Evolutionary conservation across 53 echinoderm and acorn worm genomes (phyloP).

Genomic region (Crossaster papposus): DNA sequence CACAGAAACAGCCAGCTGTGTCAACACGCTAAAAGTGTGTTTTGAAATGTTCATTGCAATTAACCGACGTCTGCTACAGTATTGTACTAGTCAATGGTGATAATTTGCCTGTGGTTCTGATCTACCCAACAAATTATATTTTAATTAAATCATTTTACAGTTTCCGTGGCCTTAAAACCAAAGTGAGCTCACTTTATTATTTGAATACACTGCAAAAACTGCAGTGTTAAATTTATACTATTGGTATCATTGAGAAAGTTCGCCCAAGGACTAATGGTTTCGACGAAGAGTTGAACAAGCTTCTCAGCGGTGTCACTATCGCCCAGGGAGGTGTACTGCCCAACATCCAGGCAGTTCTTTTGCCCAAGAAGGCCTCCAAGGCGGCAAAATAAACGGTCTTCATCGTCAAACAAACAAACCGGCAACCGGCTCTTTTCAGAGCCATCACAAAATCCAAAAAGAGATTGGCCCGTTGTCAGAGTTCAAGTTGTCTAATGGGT

Average conservation of each 20-base stretch:
- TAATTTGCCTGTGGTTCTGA: too few species aligned
- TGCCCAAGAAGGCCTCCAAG: constrained; percentile 81
- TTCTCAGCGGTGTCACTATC: constrained; percentile 87
- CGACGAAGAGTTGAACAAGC: constrained; percentile 94
- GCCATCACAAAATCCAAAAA: constrained; percentile 68
- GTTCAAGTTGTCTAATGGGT: not conserved
- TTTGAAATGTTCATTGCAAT: not conserved
- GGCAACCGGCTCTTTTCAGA: constrained; percentile 74
- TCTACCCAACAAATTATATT: too few species aligned
- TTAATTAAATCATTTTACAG: too few species aligned
- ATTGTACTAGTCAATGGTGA: too few species aligned
- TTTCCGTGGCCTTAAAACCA: too few species aligned
- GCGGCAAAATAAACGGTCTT: constrained; percentile 71
- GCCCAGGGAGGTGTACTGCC: constrained; percentile 92
- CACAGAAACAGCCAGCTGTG: not conserved
- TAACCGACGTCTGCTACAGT: not conserved
- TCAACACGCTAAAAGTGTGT: not conserved
- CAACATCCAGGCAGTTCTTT: constrained; percentile 91
- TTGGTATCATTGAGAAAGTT: too few species aligned
- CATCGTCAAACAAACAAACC: constrained; percentile 62
- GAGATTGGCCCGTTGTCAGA: not conserved
- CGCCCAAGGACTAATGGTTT: too few species aligned
- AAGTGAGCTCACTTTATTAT: too few species aligned
- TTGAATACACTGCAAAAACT: too few species aligned
- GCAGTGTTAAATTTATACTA: too few species aligned